Evolutionary conservation across 2,888 invertebrate species (phyloP), one percentile per base, ranked within the genome.

Genomic region (Hyalella azteca): DNA sequence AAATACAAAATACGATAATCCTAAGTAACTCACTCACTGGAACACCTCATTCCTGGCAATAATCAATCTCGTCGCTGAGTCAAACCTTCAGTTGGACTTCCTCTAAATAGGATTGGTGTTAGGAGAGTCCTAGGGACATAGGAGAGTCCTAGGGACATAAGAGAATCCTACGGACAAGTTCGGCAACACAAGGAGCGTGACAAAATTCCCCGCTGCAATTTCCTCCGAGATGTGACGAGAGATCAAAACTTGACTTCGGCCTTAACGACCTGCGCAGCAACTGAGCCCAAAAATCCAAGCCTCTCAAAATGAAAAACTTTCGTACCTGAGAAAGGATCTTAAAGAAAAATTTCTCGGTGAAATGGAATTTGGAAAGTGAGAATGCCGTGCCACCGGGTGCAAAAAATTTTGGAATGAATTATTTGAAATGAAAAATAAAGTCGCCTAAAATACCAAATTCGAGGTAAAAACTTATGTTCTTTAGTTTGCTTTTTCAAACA

Each of bases 161-260:
- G 45, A 15, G 45, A 9, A 15, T 15, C 45, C 11, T 45, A 45
- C 11, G 45, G 45, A 32, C 66, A 36, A 66, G 36, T 66, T 66
- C 32, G 29, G 66, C 66, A 66, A 66, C 66, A 36, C 36, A 66
- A 66, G 36, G 66, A n/a, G 29, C 66, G 66, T 66, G 66, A 66
- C 66, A 66, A 66, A 66, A 66, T 36, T 66, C 66, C 11, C 66
- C 32, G 36, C n/a, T 29, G 29, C 66, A 11, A 39, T 19, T 26
- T 54, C 54, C 54, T 54, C 54, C 7, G 29, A 54, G 54, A 54
- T 26, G 26, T 54, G 54, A 54, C 54, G 54, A 29, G 26, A 22
- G 54, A 54, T 54, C 54, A 54, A 54, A 54, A 54, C 26, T 54
- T 54, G 26, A 54, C 54, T 54, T 29, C 15, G 54, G 26, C 26